Conservation (phyloP, 2,113 vertebrate species). For the Lasiurus cinereus region DNA sequence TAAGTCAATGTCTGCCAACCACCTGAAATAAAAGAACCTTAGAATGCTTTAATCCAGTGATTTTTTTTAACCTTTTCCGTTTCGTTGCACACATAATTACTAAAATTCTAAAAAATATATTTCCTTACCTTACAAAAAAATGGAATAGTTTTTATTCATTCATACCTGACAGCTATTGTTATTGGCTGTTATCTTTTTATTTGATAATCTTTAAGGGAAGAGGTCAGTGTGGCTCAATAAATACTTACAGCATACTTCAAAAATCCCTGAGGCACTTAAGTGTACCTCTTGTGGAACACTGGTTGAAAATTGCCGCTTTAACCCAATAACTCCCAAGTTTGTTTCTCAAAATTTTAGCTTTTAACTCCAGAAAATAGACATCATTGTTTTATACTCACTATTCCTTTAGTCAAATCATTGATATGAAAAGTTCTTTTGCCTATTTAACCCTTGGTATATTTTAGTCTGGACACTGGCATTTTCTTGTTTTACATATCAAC, state of each 20-base stretch:
- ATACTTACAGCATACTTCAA: background rate
- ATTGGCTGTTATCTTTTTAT: background rate
- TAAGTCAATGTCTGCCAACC: background rate
- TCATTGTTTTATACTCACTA: background rate
- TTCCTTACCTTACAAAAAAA: background rate
- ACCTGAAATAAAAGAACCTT: background rate
- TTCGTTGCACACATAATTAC: background rate
- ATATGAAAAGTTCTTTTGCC: background rate
- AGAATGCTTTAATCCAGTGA: background rate
- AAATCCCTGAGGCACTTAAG: background rate
- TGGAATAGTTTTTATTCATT: background rate
- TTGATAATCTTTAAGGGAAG: background rate
- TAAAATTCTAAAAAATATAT: background rate
- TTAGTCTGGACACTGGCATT: background rate
- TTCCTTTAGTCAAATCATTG: constrained; percentile 3
- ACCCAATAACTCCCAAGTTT: background rate
- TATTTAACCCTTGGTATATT: background rate
- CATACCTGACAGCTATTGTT: background rate
- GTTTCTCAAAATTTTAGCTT: background rate
- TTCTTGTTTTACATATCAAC: background rate
- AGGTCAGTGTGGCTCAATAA: background rate
- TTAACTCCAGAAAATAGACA: background rate
- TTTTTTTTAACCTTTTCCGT: background rate
- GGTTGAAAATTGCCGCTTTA: background rate
- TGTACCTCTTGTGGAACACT: background rate